Evolutionary conservation across 1,140 invertebrate genomes (phyloP).

Genomic region (Tetragnatha versicolor): DNA sequence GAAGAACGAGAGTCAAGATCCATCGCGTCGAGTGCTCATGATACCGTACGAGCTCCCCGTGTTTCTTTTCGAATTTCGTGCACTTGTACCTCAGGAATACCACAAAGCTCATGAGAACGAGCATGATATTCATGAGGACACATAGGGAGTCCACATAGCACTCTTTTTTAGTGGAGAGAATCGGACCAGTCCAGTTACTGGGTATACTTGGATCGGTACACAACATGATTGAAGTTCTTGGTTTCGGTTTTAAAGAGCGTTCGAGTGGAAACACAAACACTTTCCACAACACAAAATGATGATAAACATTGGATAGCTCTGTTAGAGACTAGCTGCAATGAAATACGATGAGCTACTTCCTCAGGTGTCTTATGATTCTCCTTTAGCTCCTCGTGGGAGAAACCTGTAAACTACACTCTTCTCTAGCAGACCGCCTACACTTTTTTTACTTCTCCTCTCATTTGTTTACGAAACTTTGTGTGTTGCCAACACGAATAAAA

Average conservation of each 20-base stretch:
- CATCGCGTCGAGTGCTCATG: slow-evolving; percentile 54
- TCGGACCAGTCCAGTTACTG: slow-evolving; percentile 16
- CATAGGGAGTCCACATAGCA: slow-evolving; percentile 37
- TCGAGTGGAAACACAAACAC: background rate
- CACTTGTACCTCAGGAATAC: slow-evolving; percentile 20
- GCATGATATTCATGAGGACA: slow-evolving; percentile 19
- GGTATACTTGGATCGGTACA: slow-evolving; percentile 8
- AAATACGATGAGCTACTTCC: background rate
- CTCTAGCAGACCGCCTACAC: slow-evolving; percentile 45
- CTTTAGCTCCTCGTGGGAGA: background rate
- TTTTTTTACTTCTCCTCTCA: slow-evolving; percentile 29
- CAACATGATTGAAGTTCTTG: slow-evolving; percentile 12
- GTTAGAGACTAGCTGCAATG: background rate
- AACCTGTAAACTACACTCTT: no score
- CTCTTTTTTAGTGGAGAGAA: slow-evolving; percentile 18
- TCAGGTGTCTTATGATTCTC: slow-evolving; percentile 7
- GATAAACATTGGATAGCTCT: background rate
- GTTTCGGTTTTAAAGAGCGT: background rate
- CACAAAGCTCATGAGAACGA: slow-evolving; percentile 26
- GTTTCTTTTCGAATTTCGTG: slow-evolving; percentile 9
- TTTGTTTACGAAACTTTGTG: slow-evolving; percentile 9
- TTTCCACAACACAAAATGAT: background rate
- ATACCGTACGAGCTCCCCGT: slow-evolving; percentile 34
- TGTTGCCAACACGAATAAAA: slow-evolving; percentile 10
- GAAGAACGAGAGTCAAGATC: slow-evolving; percentile 44